Base-by-base conservation (phyloP, 2,113 vertebrate genomes). In the Myrmecophaga tridactyla region DNA sequence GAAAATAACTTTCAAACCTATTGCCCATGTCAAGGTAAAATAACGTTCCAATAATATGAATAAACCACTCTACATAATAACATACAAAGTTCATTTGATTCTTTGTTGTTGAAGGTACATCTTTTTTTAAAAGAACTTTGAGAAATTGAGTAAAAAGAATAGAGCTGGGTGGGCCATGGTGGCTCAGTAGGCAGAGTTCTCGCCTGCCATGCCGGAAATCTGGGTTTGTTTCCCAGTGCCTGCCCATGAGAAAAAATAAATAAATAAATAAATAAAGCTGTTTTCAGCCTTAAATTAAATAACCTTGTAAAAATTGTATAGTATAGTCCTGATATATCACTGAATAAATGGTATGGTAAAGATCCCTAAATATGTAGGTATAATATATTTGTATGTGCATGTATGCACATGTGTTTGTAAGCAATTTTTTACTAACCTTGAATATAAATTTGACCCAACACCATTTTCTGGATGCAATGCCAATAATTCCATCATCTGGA, bases 371-470 rank as follows among this genome's bases (percentile, higher is more conserved):
- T 69, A n/a, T 90, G 31, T n/a, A 60, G 34, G 20, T 51, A 1
- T 60, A 65, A 84, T 25, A 86, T 5, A 76, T 67, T 56, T 56
- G 43, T 2, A 4, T 17, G 15, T 53, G 15, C 15, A 53, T 53
- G 15, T 53, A 17, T 20, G 15, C 53, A 56, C 53, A 56, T 7
- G 70, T 67, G 62, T 56, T 39, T 2, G 31, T 10, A n/a, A n/a
- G n/a, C 70, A 94, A 78, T 65, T 20, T 94, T 92, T 87, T 96
- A 97, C 90, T 95, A 48, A 97, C 96, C 94, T 95, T 82, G 43
- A 75, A 8, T 83, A 85, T 70, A 90, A 85, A 97, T 17, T 85
- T 0, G 0, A 43, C 7, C 94, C 89, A 96, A 95, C 98, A 98
- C 87, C 93, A 98, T 11, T 2, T 91, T 97, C 95, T 96, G 96